These are phyloP conservation scores for Thunnus thynnus DNA, from an alignment of 2,113 vertebrate genomes.

Conservation along the genomic window DNA sequence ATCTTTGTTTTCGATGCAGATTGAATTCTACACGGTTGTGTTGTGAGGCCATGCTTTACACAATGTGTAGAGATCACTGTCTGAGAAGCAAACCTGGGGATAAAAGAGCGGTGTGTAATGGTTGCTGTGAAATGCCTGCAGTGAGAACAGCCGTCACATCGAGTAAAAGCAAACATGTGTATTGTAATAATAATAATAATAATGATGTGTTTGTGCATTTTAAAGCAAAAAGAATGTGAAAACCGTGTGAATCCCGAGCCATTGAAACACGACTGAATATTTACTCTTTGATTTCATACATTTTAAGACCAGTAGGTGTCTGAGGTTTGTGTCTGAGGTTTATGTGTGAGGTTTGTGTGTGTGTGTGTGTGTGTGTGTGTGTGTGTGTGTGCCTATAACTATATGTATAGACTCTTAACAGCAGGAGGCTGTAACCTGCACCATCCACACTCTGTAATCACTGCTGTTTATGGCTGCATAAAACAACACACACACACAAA, in stretches of 20 bases:
- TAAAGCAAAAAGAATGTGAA: slow-evolving; percentile 16
- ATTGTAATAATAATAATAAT: slow-evolving; percentile 2
- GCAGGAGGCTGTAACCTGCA: slow-evolving; percentile 70
- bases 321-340: too few relatives aligned
- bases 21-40: slow-evolving; percentile 12
- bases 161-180: slow-evolving; percentile 38
- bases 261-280: background rate
- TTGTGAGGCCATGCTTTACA: slow-evolving; percentile 28
- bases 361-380: slow-evolving; percentile 15
- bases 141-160: slow-evolving; percentile 30
- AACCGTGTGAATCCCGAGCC: background rate
- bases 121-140: slow-evolving; percentile 40
- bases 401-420: slow-evolving; percentile 35
- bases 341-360: slow-evolving; percentile 21
- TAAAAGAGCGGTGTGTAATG: slow-evolving; percentile 12
- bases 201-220: slow-evolving; percentile 1
- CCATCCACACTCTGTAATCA: slow-evolving; percentile 71
- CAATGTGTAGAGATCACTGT: slow-evolving; percentile 12
- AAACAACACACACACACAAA: slow-evolving; percentile 52
- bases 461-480: slow-evolving; percentile 74
- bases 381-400: slow-evolving; percentile 2
- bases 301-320: background rate
- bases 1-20: slow-evolving; percentile 14
- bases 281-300: background rate
- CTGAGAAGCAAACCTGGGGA: slow-evolving; percentile 30